These are phyloP conservation scores for Drosophila dunni DNA, from an alignment of 1,140 invertebrate species.

Conservation along the genomic window DNA sequence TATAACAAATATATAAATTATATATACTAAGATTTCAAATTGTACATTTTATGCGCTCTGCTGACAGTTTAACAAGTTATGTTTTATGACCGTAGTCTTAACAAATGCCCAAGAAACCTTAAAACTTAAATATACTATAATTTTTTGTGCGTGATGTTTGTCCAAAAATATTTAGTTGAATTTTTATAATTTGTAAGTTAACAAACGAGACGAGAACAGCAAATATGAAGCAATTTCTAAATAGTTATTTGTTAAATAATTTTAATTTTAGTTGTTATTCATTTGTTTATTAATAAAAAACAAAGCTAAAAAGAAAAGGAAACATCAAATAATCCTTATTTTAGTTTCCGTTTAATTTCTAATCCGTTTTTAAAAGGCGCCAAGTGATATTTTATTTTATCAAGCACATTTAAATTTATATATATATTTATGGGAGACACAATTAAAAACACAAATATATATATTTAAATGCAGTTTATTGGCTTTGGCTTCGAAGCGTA, in stretches of 20 bases:
- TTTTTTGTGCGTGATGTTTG: constrained; percentile 74
- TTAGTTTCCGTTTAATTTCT: constrained; percentile 13
- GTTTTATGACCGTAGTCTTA: constrained; percentile 50
- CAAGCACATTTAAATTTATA: constrained; percentile 15
- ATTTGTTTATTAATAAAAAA: constrained; percentile 70
- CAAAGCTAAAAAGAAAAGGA: constrained; percentile 32
- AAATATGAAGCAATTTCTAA: constrained; percentile 42
- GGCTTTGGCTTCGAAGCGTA: constrained; percentile 52
- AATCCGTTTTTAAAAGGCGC: constrained; percentile 25
- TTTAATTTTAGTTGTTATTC: constrained; percentile 79
- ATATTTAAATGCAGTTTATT: constrained; percentile 33
- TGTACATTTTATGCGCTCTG: constrained; percentile 69
- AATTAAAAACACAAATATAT: neutral
- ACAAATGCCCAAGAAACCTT: constrained; percentile 36
- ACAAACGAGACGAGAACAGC: constrained; percentile 18
- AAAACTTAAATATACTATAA: constrained; percentile 36
- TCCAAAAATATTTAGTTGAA: constrained; percentile 73
- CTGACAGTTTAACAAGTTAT: constrained; percentile 43
- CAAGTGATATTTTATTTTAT: constrained; percentile 66
- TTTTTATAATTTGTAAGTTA: constrained; percentile 48
- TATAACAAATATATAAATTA: constrained; percentile 54
- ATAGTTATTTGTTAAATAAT: constrained; percentile 77
- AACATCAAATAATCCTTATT: constrained; percentile 42
- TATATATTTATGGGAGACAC: constrained; percentile 11
- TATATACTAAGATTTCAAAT: constrained; percentile 59